Base-by-base conservation (phyloP, 1,140 invertebrate genomes). In the Batillaria attramentaria region DNA sequence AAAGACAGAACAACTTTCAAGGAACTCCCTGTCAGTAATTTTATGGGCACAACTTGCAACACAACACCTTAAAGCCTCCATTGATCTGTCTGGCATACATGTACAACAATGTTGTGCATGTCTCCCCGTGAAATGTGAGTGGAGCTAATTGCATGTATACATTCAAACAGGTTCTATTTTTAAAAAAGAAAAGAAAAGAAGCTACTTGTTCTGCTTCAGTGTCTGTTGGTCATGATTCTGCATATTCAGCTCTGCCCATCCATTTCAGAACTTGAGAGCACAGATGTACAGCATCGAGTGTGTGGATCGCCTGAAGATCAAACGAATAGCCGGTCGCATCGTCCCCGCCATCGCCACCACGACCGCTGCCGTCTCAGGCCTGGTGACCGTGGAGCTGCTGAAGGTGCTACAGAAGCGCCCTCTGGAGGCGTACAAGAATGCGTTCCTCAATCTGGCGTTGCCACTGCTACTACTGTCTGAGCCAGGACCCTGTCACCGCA, bases 301-400 rank as follows among this genome's bases (percentile, higher is more conserved):
- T 60, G 80, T 84, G 72, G 89, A 90, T 66, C 84, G 89, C 72
- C 79, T 88, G 13, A 86, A 86, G 73, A 87, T 91, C 20, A 91
- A 91, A 73, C 84, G 86, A 72, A 89, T 91, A 35, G 90, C 90
- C 75, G 90, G 90, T 31, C 79, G 84, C 41, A 91, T 91, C 72
- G 87, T 91, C 16, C 91, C 91, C 24, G 90, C 90, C 33, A 91
- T 91, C 41, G 90, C 90, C 39, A 91, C 91, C 28, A 91, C 90
- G 42, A 91, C 91, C 60, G 87, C 90, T 42, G 84, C 87, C 46
- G 87, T 91, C 24, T 86, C 89, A 37, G 90, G 90, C 13, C 82
- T 91, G 75, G 91, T 91, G 54, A 84, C 86, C 13, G 79, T 91
- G 39, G 91, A 91, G 79, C 68, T 91, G 69, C 69, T 91, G 0